Evolutionary conservation across 2,888 invertebrate genomes (phyloP).

Genomic region (Callimorpha dominula): DNA sequence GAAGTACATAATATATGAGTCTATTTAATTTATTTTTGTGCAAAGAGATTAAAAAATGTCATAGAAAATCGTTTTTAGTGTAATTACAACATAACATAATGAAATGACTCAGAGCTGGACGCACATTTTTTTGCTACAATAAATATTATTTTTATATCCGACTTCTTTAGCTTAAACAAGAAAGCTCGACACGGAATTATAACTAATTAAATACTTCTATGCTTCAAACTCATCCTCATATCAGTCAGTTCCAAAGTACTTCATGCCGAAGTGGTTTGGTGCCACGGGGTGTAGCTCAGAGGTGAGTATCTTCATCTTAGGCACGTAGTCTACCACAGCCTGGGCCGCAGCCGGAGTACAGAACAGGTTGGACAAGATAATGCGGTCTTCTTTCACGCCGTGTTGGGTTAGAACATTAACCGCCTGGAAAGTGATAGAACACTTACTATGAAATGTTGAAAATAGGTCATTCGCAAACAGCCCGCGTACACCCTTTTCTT

Average conservation of each 20-base stretch:
- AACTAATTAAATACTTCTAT: conserved; percentile 18
- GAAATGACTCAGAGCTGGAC: not conserved
- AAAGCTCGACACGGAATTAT: not conserved
- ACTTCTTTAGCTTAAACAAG: not conserved
- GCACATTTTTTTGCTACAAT: not conserved
- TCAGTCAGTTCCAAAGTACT: conserved; percentile 99
- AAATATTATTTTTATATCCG: not conserved
- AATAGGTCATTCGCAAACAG: not conserved
- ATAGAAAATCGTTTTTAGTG: too few relatives aligned
- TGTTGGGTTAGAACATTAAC: conserved; percentile 98
- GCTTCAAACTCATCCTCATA: conserved; percentile 54
- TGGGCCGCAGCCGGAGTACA: conserved; percentile 97
- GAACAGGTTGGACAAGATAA: conserved; percentile 98
- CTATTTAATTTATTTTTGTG: too few relatives aligned
- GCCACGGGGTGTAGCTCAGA: conserved; percentile 98
- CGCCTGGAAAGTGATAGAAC: conserved; percentile 88
- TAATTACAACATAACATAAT: too few relatives aligned
- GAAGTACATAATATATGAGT: too few relatives aligned
- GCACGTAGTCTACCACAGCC: conserved; percentile 94
- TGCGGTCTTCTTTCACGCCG: conserved; percentile 96
- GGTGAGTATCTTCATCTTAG: conserved; percentile 97
- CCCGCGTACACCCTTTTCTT: too few relatives aligned
- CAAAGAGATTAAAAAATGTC: too few relatives aligned
- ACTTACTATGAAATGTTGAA: not conserved
- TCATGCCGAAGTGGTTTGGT: conserved; percentile 99